Evolutionary conservation across 2,888 invertebrate species (phyloP).

Genomic region (Sinodicranocentrus sp.): DNA sequence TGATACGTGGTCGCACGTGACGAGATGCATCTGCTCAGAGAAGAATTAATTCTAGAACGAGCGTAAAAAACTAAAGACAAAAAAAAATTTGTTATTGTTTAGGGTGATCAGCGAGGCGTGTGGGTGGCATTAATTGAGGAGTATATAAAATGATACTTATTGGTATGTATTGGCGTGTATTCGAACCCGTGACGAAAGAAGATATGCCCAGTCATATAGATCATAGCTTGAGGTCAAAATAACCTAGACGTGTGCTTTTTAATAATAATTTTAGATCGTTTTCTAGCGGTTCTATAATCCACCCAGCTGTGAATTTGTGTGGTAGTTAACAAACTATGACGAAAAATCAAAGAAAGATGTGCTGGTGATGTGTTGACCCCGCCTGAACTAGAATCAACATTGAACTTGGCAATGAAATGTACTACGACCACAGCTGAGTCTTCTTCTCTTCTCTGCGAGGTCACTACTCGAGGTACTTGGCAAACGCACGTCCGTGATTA

Average conservation of each 20-base stretch:
- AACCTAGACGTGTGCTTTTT: neutral
- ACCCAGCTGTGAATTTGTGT: slow-evolving; percentile 8
- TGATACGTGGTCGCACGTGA: slow-evolving; percentile 51
- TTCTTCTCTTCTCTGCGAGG: too few relatives aligned
- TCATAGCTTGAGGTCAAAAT: too few relatives aligned
- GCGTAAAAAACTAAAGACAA: too few relatives aligned
- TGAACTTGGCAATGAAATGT: slow-evolving; percentile 48
- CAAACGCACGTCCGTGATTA: neutral
- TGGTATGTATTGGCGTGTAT: neutral
- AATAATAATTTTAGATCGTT: neutral
- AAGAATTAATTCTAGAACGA: slow-evolving; percentile 9
- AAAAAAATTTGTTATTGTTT: too few relatives aligned
- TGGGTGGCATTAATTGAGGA: too few relatives aligned
- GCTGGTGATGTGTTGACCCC: slow-evolving; percentile 25
- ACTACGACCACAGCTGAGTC: too few relatives aligned
- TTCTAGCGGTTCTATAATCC: slow-evolving; percentile 14
- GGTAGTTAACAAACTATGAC: slow-evolving; percentile 28
- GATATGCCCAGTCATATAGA: too few relatives aligned
- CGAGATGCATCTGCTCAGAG: too few relatives aligned
- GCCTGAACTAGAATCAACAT: slow-evolving; percentile 54
- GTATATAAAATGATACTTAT: too few relatives aligned
- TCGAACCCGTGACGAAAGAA: too few relatives aligned
- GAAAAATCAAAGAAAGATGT: slow-evolving; percentile 5
- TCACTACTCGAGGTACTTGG: neutral
- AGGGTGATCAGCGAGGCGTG: neutral